Percentiles rank a stretch among this genome's conserved stretches.
These are phyloP conservation scores for Teinopalpus imperialis DNA, from an alignment of 2,888 invertebrate species.

Conservation along the genomic window DNA sequence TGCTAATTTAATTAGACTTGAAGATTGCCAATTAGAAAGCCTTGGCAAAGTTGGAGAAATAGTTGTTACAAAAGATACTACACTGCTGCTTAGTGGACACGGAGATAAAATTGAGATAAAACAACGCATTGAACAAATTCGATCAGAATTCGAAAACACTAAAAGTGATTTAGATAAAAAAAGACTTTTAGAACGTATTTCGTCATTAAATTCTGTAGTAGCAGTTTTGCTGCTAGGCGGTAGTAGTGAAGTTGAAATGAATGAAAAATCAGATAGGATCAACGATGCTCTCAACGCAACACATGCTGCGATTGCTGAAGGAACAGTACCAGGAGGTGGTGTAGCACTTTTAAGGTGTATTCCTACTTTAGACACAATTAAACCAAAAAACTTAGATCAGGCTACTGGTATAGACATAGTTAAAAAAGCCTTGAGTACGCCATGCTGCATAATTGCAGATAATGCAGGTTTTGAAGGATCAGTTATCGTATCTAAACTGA, in stretches of 20 bases:
- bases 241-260: conserved; percentile 94
- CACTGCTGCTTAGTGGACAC: conserved; percentile 85
- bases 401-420: conserved; percentile 90
- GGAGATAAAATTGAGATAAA: conserved; percentile 90
- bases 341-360: conserved; percentile 93
- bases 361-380: conserved; percentile 84
- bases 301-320: conserved; percentile 96
- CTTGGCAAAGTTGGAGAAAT: conserved; percentile 94
- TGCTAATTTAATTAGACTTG: conserved; percentile 91
- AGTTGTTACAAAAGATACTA: conserved; percentile 95
- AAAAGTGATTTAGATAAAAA: conserved; percentile 95
- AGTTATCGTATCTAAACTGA: conserved; percentile 94
- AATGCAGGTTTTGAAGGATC: conserved; percentile 96
- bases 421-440: conserved; percentile 91
- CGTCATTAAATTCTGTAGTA: conserved; percentile 91
- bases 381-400: conserved; percentile 88
- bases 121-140: conserved; percentile 89
- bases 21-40: conserved; percentile 91
- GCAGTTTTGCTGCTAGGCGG: conserved; percentile 91
- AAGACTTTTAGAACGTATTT: conserved; percentile 93
- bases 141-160: conserved; percentile 90
- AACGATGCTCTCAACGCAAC: conserved; percentile 97
- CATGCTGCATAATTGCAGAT: conserved; percentile 92
- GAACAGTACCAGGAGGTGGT: conserved; percentile 97
- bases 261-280: conserved; percentile 97